Evolutionary conservation across 1,140 invertebrate genomes (phyloP).

Genomic region (Pseudomyrmex cubaensis): DNA sequence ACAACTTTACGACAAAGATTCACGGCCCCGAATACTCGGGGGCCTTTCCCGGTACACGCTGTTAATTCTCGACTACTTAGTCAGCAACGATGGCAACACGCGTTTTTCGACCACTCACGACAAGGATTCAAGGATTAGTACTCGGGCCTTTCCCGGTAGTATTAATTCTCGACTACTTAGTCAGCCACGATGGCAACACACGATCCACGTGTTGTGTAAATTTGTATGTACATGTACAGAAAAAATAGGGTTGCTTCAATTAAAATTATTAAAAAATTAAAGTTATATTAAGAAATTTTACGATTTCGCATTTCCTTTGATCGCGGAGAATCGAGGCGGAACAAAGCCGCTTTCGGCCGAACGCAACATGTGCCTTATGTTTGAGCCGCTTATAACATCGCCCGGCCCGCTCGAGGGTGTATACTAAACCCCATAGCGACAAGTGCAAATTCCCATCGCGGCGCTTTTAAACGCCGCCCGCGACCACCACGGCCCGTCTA

Average conservation of each 20-base stretch:
- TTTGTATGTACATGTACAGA: too few species aligned
- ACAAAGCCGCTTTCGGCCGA: constrained; percentile 1
- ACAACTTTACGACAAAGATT: background rate
- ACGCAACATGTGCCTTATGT: background rate
- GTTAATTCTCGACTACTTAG: constrained; percentile 8
- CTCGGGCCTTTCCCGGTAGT: too few species aligned
- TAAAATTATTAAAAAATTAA: too few species aligned
- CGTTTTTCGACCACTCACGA: background rate
- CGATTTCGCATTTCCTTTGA: background rate
- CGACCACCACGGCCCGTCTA: constrained; percentile 51
- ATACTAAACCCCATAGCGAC: constrained; percentile 64
- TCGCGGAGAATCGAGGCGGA: too few species aligned
- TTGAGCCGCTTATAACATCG: constrained; percentile 27
- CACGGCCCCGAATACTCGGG: background rate
- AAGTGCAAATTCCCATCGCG: constrained; percentile 78
- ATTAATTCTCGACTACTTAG: too few species aligned
- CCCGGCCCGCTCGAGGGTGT: background rate
- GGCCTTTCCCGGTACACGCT: background rate
- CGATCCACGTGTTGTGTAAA: too few species aligned
- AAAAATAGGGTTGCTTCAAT: too few species aligned
- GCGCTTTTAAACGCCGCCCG: constrained; percentile 56
- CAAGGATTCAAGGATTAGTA: too few species aligned
- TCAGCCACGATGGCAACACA: too few species aligned
- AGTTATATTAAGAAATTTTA: background rate
- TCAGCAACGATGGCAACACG: background rate